Evolutionary conservation across 2,113 vertebrate genomes (phyloP).

Genomic region (Paradisaea rubra): DNA sequence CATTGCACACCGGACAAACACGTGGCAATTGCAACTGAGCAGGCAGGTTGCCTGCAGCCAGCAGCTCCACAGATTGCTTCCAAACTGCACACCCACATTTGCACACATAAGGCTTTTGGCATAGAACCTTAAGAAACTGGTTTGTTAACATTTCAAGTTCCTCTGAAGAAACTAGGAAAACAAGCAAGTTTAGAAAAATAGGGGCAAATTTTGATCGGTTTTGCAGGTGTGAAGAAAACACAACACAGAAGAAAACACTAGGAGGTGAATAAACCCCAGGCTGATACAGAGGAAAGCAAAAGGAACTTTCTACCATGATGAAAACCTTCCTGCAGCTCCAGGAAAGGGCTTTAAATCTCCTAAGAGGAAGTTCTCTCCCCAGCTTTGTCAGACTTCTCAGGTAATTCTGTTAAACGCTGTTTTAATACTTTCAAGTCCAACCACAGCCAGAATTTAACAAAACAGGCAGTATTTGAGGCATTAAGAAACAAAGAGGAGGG

Average conservation of each 20-base stretch:
- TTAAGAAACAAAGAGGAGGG: not conserved
- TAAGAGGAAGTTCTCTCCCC: not conserved
- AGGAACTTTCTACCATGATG: not conserved
- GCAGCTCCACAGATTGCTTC: not conserved
- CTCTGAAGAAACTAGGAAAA: not conserved
- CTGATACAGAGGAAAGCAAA: not conserved
- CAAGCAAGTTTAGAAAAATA: not conserved
- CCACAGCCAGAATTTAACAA: not conserved
- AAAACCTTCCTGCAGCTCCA: conserved; percentile 2
- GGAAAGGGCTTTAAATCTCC: conserved; percentile 3
- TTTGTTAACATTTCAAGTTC: not conserved
- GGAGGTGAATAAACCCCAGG: not conserved
- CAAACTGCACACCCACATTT: not conserved
- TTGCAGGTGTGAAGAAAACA: not conserved
- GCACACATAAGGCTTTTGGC: not conserved
- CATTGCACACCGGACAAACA: not conserved
- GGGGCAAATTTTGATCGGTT: not conserved
- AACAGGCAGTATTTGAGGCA: not conserved
- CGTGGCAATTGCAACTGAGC: not conserved
- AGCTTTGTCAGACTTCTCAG: not conserved
- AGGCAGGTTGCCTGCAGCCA: not conserved
- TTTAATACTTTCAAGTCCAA: not conserved
- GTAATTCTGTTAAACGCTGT: not conserved
- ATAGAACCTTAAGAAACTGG: not conserved
- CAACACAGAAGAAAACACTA: not conserved